Percentiles rank a stretch among this genome's conserved stretches.
These are phyloP conservation scores for Xiphophorus couchianus DNA, from an alignment of 2,113 vertebrate species.

Conservation along the genomic window DNA sequence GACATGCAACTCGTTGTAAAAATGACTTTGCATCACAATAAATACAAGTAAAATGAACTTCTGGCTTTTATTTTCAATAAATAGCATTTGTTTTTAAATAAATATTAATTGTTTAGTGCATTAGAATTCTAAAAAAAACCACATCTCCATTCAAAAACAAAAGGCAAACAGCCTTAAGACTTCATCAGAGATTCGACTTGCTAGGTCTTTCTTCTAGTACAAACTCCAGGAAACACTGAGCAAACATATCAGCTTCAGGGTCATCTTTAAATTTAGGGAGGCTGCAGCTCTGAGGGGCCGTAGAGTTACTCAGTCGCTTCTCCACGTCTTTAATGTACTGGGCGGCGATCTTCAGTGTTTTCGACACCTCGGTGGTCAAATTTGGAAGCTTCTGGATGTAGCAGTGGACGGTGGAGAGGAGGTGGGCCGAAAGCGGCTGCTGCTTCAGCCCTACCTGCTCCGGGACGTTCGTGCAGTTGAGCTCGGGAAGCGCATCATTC, in stretches of 20 bases:
- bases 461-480: not conserved
- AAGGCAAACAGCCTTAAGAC: not conserved
- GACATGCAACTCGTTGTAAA: slow-evolving; percentile 9
- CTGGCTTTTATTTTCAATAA: slow-evolving; percentile 27
- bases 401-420: slow-evolving; percentile 7
- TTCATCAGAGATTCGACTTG: not conserved
- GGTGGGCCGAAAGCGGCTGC: not conserved
- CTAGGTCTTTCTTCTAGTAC: not conserved
- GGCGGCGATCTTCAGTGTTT: accelerated
- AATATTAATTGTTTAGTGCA: slow-evolving; percentile 10
- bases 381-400: not conserved
- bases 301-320: accelerated
- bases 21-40: slow-evolving; percentile 44
- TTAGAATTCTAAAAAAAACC: not conserved
- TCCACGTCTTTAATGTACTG: not conserved
- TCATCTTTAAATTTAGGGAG: not conserved
- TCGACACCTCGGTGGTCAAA: accelerated
- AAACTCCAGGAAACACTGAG: slow-evolving; percentile 31
- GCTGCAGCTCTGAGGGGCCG: not conserved
- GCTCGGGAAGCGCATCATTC: not conserved
- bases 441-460: not conserved
- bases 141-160: not conserved
- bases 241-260: accelerated
- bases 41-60: slow-evolving; percentile 25
- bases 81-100: slow-evolving; percentile 5